These are phyloP conservation scores for Benitochromis conjunctus DNA, from an alignment of 2,113 vertebrate species.

Conservation along the genomic window DNA sequence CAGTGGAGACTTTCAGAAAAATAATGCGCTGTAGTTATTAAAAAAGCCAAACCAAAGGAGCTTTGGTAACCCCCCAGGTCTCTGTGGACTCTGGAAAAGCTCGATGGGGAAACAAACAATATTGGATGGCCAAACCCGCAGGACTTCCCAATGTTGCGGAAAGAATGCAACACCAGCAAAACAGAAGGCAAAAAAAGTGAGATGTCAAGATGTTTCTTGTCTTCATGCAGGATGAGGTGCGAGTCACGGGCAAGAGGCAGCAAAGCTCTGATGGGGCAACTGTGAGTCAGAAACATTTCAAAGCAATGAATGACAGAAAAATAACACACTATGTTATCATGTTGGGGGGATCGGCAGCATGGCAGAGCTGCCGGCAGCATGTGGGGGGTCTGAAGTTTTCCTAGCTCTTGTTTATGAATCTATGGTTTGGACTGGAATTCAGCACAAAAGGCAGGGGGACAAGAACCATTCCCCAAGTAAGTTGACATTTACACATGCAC, in stretches of 20 bases:
- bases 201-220: conserved; percentile 36
- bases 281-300: conserved; percentile 56
- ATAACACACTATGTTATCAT: conserved; percentile 3
- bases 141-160: conserved; percentile 46
- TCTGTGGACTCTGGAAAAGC: conserved; percentile 44
- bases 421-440: conserved; percentile 31
- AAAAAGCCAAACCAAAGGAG: background rate
- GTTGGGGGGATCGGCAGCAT: background rate
- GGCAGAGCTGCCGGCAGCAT: background rate
- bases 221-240: background rate
- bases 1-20: background rate
- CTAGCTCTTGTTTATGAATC: conserved; percentile 31
- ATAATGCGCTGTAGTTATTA: background rate
- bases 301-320: background rate
- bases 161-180: conserved; percentile 58
- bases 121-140: conserved; percentile 31
- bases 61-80: conserved; percentile 20
- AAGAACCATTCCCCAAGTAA: background rate
- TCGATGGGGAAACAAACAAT: conserved; percentile 40
- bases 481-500: background rate
- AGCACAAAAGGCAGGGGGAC: background rate
- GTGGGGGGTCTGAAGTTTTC: conserved; percentile 17
- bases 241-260: conserved; percentile 19
- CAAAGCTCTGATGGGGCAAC: conserved; percentile 8
- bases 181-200: conserved; percentile 23